phyloP scores from a whole-genome alignment of 2,113 vertebrate species.

The Rostratula benghalensis region DNA sequence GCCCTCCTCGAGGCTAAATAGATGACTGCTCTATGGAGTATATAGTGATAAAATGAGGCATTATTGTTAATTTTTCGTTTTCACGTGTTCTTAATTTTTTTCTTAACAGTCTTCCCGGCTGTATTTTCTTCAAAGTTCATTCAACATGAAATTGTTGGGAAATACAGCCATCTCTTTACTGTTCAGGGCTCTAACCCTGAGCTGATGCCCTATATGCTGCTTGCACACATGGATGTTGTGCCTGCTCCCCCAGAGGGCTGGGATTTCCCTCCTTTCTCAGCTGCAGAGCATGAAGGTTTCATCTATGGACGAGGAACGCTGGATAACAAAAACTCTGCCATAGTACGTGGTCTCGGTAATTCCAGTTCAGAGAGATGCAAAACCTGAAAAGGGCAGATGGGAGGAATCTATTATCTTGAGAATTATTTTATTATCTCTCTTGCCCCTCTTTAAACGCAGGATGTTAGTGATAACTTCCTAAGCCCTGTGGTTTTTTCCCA shows the following conservation, averaged over 20 bases:
- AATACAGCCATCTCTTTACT: slow-evolving; percentile 90
- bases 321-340: slow-evolving; percentile 88
- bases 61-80: not conserved
- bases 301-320: slow-evolving; percentile 92
- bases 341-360: slow-evolving; percentile 74
- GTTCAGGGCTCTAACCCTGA: slow-evolving; percentile 79
- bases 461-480: not conserved
- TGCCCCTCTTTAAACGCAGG: not conserved
- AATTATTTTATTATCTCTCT: fast-evolving
- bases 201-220: slow-evolving; percentile 87
- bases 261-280: slow-evolving; percentile 92
- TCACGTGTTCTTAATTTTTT: not conserved
- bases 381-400: not conserved
- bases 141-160: slow-evolving; percentile 83
- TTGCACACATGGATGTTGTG: slow-evolving; percentile 94
- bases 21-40: not conserved
- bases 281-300: slow-evolving; percentile 85
- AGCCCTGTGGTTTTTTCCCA: not conserved
- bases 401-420: not conserved
- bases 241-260: slow-evolving; percentile 87
- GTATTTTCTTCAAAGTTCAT: slow-evolving; percentile 87
- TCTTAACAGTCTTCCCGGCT: slow-evolving; percentile 84
- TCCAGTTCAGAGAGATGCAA: not conserved
- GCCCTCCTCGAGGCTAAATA: not conserved
- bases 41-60: not conserved